Conservation (phyloP, 2,797 vertebrate species). For the Anas bernieri region DNA sequence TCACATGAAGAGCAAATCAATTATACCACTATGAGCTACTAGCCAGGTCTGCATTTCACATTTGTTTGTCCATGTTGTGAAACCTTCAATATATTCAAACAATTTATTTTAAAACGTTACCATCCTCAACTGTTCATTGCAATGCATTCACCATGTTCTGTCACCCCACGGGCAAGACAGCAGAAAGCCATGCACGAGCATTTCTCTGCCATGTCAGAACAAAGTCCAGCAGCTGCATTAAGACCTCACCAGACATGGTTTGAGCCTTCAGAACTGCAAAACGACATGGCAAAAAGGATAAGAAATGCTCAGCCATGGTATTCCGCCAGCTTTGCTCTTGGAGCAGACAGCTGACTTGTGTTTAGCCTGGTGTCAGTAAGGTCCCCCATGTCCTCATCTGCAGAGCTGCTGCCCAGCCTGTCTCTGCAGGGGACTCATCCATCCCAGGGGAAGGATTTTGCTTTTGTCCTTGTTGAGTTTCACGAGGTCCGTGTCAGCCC, state of each 20-base stretch:
- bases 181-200: not conserved
- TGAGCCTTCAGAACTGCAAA: not conserved
- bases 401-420: not conserved
- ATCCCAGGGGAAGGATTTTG: no score
- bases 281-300: not conserved
- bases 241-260: fast-evolving
- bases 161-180: fast-evolving
- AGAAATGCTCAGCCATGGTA: not conserved
- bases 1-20: not conserved
- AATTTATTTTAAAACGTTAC: not conserved
- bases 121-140: not conserved
- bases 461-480: not conserved
- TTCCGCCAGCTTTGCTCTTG: not conserved
- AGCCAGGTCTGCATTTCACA: not conserved
- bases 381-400: not conserved
- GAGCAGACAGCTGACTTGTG: not conserved
- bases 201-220: not conserved
- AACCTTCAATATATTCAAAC: not conserved
- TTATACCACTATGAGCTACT: not conserved
- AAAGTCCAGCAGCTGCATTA: not conserved
- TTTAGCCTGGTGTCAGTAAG: fast-evolving
- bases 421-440: not conserved
- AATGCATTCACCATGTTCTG: fast-evolving
- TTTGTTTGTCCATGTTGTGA: not conserved
- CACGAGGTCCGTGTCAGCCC: not conserved